These are phyloP conservation scores for Ammodramus savannarum DNA, from an alignment of 2,113 vertebrate species.

Conservation along the genomic window DNA sequence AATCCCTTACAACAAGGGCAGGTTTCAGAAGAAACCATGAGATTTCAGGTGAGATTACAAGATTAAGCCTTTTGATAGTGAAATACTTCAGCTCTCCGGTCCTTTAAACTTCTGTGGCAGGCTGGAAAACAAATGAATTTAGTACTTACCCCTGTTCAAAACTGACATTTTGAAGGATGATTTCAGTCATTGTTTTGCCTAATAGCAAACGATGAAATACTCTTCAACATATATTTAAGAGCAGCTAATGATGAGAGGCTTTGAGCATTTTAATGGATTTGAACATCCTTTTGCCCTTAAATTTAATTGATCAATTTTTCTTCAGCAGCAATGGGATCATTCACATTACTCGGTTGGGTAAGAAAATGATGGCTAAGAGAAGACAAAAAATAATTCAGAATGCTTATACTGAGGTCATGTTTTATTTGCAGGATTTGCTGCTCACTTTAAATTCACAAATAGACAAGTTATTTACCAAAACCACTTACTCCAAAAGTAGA, in stretches of 20 bases:
- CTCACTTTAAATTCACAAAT: background rate
- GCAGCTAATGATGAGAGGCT: background rate
- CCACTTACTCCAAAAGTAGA: conserved; percentile 1
- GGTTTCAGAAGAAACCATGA: background rate
- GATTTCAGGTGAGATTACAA: background rate
- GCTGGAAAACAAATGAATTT: background rate
- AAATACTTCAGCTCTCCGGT: background rate
- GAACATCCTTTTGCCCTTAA: background rate
- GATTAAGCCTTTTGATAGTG: background rate
- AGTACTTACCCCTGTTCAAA: background rate
- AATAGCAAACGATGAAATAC: background rate
- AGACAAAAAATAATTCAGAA: background rate
- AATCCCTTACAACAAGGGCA: background rate
- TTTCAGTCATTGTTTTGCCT: background rate
- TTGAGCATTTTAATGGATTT: background rate
- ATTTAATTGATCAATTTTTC: background rate
- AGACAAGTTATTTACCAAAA: conserved; percentile 31
- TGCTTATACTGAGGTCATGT: background rate
- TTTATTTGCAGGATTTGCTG: conserved; percentile 41
- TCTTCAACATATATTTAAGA: background rate
- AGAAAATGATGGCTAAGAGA: background rate
- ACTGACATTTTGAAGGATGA: background rate
- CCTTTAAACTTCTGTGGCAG: background rate
- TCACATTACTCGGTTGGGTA: background rate
- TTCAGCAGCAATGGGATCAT: background rate